These are phyloP conservation scores for Liposcelis brunnea DNA, from an alignment of 2,888 invertebrate species.

Conservation along the genomic window DNA sequence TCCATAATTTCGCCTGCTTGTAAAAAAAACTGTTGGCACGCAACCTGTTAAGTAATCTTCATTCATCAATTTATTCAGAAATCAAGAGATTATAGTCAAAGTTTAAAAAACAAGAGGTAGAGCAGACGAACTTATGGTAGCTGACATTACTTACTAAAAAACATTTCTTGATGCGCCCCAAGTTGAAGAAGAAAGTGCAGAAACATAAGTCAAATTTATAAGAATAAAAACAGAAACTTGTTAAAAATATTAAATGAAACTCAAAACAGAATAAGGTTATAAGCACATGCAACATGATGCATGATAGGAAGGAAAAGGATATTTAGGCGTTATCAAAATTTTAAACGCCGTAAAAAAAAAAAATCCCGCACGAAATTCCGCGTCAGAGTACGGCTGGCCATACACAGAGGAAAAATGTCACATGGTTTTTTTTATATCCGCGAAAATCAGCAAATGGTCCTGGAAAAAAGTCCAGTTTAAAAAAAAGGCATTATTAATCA, in stretches of 20 bases:
- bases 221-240: too few species aligned
- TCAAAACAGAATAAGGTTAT: slow-evolving; percentile 10
- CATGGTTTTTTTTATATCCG: slow-evolving; percentile 28
- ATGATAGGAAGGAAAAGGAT: slow-evolving; percentile 32
- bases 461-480: slow-evolving; percentile 3
- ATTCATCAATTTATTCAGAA: too few species aligned
- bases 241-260: neutral
- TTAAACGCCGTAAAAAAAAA: slow-evolving; percentile 21
- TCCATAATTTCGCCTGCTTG: too few species aligned
- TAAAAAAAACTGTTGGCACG: too few species aligned
- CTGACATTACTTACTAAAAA: slow-evolving; percentile 47
- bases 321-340: slow-evolving; percentile 49
- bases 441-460: neutral
- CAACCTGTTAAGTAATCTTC: too few species aligned
- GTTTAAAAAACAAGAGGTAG: too few species aligned
- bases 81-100: too few species aligned
- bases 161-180: slow-evolving; percentile 44
- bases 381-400: slow-evolving; percentile 57
- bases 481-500: slow-evolving; percentile 7
- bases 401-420: slow-evolving; percentile 77
- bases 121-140: too few species aligned
- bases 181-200: slow-evolving; percentile 22
- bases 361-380: slow-evolving; percentile 19
- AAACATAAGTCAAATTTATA: slow-evolving; percentile 17
- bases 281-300: slow-evolving; percentile 13